A percentile compares a stretch with the other conserved stretches of the same genome.
Conservation (phyloP, 2,888 invertebrate genomes). For the Drosophila emarginata region DNA sequence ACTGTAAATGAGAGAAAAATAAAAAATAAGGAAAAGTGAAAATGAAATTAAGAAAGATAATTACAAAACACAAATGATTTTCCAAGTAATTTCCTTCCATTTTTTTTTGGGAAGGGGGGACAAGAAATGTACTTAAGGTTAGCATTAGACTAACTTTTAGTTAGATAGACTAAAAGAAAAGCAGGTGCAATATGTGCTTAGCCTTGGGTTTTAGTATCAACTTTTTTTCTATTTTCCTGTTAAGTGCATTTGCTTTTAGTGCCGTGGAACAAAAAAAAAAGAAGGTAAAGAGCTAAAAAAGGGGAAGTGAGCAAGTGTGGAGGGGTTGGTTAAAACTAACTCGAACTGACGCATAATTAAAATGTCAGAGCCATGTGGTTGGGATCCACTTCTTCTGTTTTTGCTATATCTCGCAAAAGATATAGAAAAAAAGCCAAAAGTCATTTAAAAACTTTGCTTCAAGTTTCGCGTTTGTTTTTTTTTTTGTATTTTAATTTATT, state of each 20-base stretch:
- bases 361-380: conserved; percentile 71
- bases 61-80: conserved; percentile 52
- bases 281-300: conserved; percentile 25
- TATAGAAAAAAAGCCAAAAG: conserved; percentile 50
- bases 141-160: conserved; percentile 37
- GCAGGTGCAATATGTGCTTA: conserved; percentile 18
- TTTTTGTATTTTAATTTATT: conserved; percentile 68
- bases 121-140: conserved; percentile 47
- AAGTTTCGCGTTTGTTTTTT: conserved; percentile 49
- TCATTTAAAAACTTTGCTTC: conserved; percentile 62
- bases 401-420: conserved; percentile 52
- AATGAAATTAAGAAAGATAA: conserved; percentile 25
- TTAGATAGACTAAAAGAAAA: conserved; percentile 7
- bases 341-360: conserved; percentile 68
- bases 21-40: conserved; percentile 14
- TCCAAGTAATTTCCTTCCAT: conserved; percentile 38
- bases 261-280: conserved; percentile 38
- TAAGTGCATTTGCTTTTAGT: conserved; percentile 70
- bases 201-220: conserved; percentile 7
- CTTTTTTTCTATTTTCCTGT: conserved; percentile 27
- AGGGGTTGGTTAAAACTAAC: background rate
- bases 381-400: background rate
- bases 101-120: conserved; percentile 22
- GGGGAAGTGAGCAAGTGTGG: background rate
- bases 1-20: conserved; percentile 24